Percentiles rank a stretch among this genome's conserved stretches.
phyloP scores from a whole-genome alignment of 2,888 invertebrate species.

The Dasypogon diadema region DNA sequence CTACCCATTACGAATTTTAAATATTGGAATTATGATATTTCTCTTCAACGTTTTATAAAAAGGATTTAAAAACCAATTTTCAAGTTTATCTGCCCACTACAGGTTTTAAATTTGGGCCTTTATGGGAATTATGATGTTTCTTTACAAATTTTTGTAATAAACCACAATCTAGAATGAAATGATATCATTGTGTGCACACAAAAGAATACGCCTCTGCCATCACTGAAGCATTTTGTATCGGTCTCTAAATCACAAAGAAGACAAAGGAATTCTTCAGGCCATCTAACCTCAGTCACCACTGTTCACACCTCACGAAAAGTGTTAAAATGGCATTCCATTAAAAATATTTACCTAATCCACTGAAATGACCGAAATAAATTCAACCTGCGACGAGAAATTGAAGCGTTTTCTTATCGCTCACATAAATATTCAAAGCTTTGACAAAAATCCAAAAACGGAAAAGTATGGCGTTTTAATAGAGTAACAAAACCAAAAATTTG shows the following conservation, averaged over 20 bases:
- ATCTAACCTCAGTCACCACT: not conserved
- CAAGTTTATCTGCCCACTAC: too few relatives aligned
- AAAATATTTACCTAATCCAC: slow-evolving; percentile 29
- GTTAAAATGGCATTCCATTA: slow-evolving; percentile 14
- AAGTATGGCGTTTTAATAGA: not conserved
- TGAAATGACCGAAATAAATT: slow-evolving; percentile 14
- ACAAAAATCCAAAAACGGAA: not conserved
- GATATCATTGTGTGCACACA: too few relatives aligned
- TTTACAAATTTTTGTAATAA: too few relatives aligned
- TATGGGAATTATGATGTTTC: too few relatives aligned
- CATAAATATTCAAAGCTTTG: slow-evolving; percentile 25
- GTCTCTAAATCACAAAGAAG: not conserved
- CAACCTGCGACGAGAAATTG: not conserved
- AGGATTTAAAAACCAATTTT: too few relatives aligned
- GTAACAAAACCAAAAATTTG: slow-evolving; percentile 31
- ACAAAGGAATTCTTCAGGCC: not conserved
- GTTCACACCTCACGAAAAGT: slow-evolving; percentile 5
- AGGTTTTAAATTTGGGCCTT: too few relatives aligned
- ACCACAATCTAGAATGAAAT: too few relatives aligned
- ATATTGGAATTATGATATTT: too few relatives aligned
- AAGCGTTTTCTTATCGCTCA: not conserved
- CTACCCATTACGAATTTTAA: too few relatives aligned
- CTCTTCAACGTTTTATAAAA: too few relatives aligned
- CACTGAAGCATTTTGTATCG: too few relatives aligned
- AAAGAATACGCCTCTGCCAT: too few relatives aligned